Percentiles rank a stretch among this genome's conserved stretches.
Conservation (phyloP, 2,888 invertebrate genomes). For the Amblyjoppa fuscipennis region DNA sequence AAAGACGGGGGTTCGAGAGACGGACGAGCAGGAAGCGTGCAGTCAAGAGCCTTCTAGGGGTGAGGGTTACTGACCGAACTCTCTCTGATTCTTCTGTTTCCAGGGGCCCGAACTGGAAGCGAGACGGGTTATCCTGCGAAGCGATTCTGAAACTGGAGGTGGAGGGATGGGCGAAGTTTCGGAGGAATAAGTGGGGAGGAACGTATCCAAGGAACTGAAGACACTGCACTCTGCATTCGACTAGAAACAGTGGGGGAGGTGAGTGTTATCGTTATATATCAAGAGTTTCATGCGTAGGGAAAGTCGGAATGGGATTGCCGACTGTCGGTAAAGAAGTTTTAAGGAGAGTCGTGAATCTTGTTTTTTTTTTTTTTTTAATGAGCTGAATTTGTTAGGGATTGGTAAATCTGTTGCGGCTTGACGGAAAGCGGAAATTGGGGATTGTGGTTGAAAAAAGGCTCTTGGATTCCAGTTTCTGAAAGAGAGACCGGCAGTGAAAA, state of each 20-base stretch:
- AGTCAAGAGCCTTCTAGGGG: slow-evolving; percentile 57
- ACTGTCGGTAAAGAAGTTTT: background rate
- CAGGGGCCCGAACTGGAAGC: slow-evolving; percentile 45
- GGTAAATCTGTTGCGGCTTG: slow-evolving; percentile 52
- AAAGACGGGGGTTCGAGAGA: background rate
- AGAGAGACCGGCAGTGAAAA: no score
- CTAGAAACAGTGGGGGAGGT: slow-evolving; percentile 51
- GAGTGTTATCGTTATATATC: slow-evolving; percentile 10
- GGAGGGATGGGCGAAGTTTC: background rate
- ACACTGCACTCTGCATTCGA: slow-evolving; percentile 59
- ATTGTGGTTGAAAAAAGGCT: no score
- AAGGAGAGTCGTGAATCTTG: background rate
- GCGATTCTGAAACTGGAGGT: background rate
- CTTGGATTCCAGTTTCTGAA: no score
- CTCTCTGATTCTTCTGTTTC: slow-evolving; percentile 61
- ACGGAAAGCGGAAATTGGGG: no score
- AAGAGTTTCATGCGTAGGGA: background rate
- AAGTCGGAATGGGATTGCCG: background rate
- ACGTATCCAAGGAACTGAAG: slow-evolving; percentile 18
- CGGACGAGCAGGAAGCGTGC: slow-evolving; percentile 19
- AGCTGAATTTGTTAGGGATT: slow-evolving; percentile 75
- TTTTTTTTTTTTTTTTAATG: slow-evolving; percentile 69
- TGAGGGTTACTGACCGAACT: slow-evolving; percentile 63
- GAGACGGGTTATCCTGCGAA: slow-evolving; percentile 20
- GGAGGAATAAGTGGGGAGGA: slow-evolving; percentile 34